A percentile compares a stretch with the other conserved stretches of the same genome.
These are phyloP conservation scores for Microctenopoma steveboyesi DNA, from an alignment of 2,797 vertebrate genomes.

Conservation along the genomic window DNA sequence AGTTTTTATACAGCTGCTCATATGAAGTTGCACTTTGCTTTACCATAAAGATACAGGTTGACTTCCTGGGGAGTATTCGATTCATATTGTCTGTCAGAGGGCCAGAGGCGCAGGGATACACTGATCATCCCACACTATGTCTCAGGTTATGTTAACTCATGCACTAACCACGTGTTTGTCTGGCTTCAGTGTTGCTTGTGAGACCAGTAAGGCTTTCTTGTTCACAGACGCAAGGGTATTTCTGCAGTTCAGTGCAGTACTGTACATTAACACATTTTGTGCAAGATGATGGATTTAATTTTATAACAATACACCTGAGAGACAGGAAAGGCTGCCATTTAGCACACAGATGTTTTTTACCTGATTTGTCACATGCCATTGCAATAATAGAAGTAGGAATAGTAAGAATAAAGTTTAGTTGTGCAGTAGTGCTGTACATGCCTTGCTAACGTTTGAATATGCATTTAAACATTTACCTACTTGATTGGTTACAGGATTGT, in stretches of 20 bases:
- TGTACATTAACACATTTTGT: slow-evolving; percentile 35
- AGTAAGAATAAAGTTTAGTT: not conserved
- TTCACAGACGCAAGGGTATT: slow-evolving; percentile 22
- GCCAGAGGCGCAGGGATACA: slow-evolving; percentile 55
- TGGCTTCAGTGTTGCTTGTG: slow-evolving; percentile 40
- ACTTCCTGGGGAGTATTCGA: slow-evolving; percentile 38
- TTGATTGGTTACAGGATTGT: not conserved
- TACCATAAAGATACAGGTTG: slow-evolving; percentile 27
- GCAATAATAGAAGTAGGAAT: not conserved
- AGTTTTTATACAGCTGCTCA: slow-evolving; percentile 14
- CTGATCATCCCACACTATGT: slow-evolving; percentile 67
- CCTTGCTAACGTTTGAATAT: slow-evolving; percentile 1
- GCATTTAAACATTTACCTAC: not conserved
- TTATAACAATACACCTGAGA: slow-evolving; percentile 19
- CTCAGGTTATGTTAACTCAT: slow-evolving; percentile 63
- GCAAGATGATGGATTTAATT: slow-evolving; percentile 28
- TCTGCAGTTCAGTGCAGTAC: slow-evolving; percentile 23
- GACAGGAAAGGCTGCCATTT: not conserved
- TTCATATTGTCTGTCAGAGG: slow-evolving; percentile 52
- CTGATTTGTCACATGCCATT: slow-evolving; percentile 1
- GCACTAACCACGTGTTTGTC: slow-evolving; percentile 46
- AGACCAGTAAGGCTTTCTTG: slow-evolving; percentile 36
- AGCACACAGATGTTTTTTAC: not conserved
- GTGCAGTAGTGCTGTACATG: not conserved
- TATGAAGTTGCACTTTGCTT: slow-evolving; percentile 18